phyloP scores from a whole-genome alignment of 2,113 vertebrate genomes.

The Patagioenas fasciata region DNA sequence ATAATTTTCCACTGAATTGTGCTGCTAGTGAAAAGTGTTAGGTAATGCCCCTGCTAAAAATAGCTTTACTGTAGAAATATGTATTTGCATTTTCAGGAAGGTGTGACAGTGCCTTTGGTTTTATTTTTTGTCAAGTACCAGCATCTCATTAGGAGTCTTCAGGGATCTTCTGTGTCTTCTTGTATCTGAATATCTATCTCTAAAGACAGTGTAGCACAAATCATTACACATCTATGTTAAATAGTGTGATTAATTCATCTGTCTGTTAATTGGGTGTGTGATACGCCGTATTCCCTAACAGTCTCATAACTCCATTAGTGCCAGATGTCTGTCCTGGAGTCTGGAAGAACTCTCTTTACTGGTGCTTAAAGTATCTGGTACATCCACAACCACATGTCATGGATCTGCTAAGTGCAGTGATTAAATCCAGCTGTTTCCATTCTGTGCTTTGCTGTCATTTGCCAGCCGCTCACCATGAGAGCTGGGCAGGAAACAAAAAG shows the following conservation, averaged over 20 bases:
- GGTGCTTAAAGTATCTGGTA: background rate
- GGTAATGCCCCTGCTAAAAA: background rate
- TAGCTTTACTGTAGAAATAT: background rate
- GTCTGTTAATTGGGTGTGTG: background rate
- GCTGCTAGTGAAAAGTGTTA: background rate
- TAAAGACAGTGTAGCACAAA: background rate
- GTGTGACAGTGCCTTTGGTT: background rate
- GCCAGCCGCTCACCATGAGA: slow-evolving; percentile 25
- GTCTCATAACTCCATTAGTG: background rate
- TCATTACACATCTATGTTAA: background rate
- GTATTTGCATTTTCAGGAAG: background rate
- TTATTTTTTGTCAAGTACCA: background rate
- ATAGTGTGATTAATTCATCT: background rate
- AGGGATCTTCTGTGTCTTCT: background rate
- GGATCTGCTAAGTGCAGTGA: background rate
- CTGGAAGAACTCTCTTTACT: background rate
- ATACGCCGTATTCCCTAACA: background rate
- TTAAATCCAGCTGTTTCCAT: slow-evolving; percentile 36
- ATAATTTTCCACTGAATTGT: background rate
- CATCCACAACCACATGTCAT: background rate
- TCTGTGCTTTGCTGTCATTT: background rate
- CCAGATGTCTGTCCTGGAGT: background rate
- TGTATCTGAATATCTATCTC: background rate
- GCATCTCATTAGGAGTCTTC: background rate
- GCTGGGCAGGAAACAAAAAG: background rate